Evolutionary conservation across 2,113 vertebrate species (phyloP).

Genomic region (Muntiacus reevesi): DNA sequence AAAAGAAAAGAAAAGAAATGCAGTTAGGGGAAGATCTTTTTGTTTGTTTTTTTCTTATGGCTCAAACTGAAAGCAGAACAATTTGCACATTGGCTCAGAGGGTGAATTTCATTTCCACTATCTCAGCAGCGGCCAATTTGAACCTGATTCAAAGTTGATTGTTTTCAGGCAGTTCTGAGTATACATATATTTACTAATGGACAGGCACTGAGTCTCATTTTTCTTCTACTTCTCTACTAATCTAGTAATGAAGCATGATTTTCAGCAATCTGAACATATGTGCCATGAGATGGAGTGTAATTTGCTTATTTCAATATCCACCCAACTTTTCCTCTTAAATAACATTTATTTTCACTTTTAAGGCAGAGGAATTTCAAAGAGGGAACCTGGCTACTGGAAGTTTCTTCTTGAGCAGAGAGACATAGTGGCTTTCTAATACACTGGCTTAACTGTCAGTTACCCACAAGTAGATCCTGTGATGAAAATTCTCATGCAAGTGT

Average conservation of each 20-base stretch:
- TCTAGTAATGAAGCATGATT: slow-evolving; percentile 47
- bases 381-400: neutral
- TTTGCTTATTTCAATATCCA: slow-evolving; percentile 45
- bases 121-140: slow-evolving; percentile 46
- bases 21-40: neutral
- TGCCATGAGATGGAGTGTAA: slow-evolving; percentile 1
- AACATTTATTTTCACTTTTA: slow-evolving; percentile 35
- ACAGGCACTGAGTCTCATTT: slow-evolving; percentile 25
- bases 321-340: slow-evolving; percentile 17
- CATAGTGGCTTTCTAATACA: neutral
- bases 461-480: neutral
- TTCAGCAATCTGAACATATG: slow-evolving; percentile 41
- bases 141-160: slow-evolving; percentile 54
- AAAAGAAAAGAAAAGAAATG: slow-evolving; percentile 2
- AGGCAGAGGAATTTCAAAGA: slow-evolving; percentile 2
- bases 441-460: neutral
- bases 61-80: slow-evolving; percentile 30
- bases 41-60: neutral
- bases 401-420: neutral
- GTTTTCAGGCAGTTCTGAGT: slow-evolving; percentile 50
- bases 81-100: slow-evolving; percentile 6
- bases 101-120: slow-evolving; percentile 49
- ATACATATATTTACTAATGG: slow-evolving; percentile 31
- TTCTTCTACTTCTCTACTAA: slow-evolving; percentile 40
- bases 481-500: neutral